Base-by-base conservation (phyloP, 2,113 vertebrate genomes). In the Xiphophorus couchianus region DNA sequence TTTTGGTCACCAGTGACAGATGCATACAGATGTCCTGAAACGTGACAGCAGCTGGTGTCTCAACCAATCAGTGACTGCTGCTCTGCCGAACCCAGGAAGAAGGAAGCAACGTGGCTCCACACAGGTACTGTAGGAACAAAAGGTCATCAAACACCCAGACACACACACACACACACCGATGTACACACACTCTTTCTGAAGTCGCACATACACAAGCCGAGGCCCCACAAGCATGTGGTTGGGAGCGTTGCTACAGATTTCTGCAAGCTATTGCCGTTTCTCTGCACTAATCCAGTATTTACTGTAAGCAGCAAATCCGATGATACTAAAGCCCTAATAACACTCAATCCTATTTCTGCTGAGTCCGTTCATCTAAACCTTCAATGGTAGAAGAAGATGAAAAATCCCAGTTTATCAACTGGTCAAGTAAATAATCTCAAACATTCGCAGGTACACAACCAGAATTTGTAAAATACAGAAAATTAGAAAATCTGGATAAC, bases 241-340 rank as follows among this genome's bases (percentile, higher is more conserved):
- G 63, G 73, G 62, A 75, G 42, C 61, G 76, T 85, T 80, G 58
- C 74, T 74, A 70, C 62, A 78, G 71, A 78, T 71, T 33, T 82
- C 42, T 88, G 69, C 65, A 71, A 81, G 71, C 76, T 74, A 25
- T 63, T 61, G 48, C 66, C 37, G 70, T 71, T 77, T 58, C 37
- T 61, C 62, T n/a, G 44, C 31, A n/a, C 76, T 90, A 86, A 92
- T 87, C 85, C 89, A 37, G 74, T 73, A 72, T 87, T 86, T 82
- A 76, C 69, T 66, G 54, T 62, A 37, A 77, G 67, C 14, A 79
- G 71, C 62, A 66, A 88, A 91, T 84, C 83, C 70, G 65, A 67
- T 75, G 78, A 78, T 76, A 39, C 66, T 69, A 71, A 81, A 80
- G 67, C 66, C 62, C 3, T 80, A 79, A 78, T 80, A 81, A 82